A percentile compares a stretch with the other conserved stretches of the same genome.
phyloP scores from a whole-genome alignment of 2,888 invertebrate species.

The Chrysolina americana region DNA sequence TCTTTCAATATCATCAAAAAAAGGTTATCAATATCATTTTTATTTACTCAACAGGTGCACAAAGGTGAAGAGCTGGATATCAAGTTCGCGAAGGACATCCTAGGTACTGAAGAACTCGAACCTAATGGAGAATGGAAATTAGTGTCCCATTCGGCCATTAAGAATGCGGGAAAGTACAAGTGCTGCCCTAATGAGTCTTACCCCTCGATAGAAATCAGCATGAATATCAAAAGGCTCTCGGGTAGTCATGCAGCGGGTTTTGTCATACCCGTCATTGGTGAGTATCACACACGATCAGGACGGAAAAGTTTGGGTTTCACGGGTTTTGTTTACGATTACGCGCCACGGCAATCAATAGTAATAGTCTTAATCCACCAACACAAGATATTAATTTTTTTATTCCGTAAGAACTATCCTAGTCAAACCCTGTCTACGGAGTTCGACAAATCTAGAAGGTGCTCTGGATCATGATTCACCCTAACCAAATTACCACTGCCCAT shows the following conservation, averaged over 20 bases:
- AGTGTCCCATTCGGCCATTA: constrained; percentile 67
- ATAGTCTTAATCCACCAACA: no score
- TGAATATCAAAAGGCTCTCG: constrained; percentile 74
- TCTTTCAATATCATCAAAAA: no score
- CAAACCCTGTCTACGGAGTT: no score
- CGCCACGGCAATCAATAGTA: no score
- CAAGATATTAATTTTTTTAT: no score
- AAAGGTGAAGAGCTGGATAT: constrained; percentile 77
- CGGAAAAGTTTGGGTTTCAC: no score
- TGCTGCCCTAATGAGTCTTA: constrained; percentile 75
- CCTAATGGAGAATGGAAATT: constrained; percentile 77
- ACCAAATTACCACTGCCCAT: no score
- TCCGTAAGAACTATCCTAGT: no score
- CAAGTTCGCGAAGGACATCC: constrained; percentile 56
- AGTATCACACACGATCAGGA: constrained; percentile 29
- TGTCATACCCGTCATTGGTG: constrained; percentile 73
- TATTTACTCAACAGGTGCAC: constrained; percentile 61
- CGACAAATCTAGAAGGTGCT: no score
- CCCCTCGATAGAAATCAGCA: constrained; percentile 74
- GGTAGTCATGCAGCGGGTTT: constrained; percentile 73
- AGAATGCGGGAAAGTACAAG: constrained; percentile 70
- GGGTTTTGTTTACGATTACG: no score
- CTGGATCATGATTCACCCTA: no score
- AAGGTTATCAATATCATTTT: not conserved
- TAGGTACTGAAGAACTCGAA: constrained; percentile 68